Conservation (phyloP, 2,797 vertebrate species). For the Danio aesculapii region DNA sequence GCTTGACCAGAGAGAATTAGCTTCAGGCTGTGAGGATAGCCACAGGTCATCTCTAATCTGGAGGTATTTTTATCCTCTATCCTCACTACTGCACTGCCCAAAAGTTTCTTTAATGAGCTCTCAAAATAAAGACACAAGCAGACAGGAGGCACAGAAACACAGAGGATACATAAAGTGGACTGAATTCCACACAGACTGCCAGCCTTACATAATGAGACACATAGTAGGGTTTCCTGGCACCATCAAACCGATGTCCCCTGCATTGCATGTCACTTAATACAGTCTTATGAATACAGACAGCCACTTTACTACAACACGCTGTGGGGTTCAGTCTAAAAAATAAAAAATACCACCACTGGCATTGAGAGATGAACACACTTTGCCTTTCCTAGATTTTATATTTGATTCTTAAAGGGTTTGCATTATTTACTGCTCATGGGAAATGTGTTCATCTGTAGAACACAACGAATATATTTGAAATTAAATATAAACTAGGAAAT, state of each 20-base stretch:
- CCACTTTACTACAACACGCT: not conserved
- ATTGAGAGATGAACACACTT: not conserved
- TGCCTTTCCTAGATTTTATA: not conserved
- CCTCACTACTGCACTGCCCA: slow-evolving; percentile 25
- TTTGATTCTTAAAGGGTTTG: not conserved
- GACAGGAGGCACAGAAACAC: slow-evolving; percentile 6
- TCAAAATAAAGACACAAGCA: slow-evolving; percentile 24
- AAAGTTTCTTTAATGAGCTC: slow-evolving; percentile 45
- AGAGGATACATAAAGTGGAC: slow-evolving; percentile 15
- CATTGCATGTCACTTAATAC: not conserved
- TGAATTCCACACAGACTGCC: slow-evolving; percentile 35
- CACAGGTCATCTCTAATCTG: slow-evolving; percentile 58
- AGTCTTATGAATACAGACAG: not conserved
- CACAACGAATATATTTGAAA: too few species aligned
- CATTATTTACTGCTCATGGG: too few species aligned
- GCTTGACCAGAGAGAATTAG: slow-evolving; percentile 57
- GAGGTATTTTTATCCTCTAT: slow-evolving; percentile 56
- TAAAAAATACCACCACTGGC: not conserved
- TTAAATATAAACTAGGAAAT: too few species aligned
- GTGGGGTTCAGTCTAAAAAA: not conserved
- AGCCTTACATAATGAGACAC: slow-evolving; percentile 68
- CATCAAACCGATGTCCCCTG: not conserved
- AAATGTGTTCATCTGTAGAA: too few species aligned
- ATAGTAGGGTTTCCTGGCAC: not conserved
- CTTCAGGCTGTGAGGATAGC: slow-evolving; percentile 40